Evolutionary conservation across 2,113 vertebrate species (phyloP).

Genomic region (Oplegnathus fasciatus): DNA sequence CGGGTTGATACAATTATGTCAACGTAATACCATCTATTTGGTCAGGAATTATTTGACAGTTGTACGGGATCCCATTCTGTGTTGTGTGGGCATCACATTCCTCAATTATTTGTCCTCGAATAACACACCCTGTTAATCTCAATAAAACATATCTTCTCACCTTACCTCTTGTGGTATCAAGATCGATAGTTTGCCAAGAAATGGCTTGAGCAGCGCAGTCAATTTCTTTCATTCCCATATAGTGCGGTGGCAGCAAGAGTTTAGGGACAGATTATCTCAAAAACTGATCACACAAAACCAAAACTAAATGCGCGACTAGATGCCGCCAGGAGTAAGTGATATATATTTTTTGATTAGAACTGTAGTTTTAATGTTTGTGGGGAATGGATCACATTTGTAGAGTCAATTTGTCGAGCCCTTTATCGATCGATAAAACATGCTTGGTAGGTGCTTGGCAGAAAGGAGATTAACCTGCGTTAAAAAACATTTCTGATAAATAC

Average conservation of each 20-base stretch:
- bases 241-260: not conserved
- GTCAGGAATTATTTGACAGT: conserved; percentile 6
- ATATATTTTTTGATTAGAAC: not conserved
- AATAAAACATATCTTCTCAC: not conserved
- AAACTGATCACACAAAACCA: not conserved
- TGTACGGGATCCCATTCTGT: not conserved
- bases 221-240: not conserved
- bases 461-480: not conserved
- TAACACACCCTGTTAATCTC: not conserved
- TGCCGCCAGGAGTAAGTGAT: not conserved
- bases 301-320: not conserved
- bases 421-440: not conserved
- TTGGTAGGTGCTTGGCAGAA: conserved; percentile 1
- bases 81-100: not conserved
- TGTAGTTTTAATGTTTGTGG: not conserved
- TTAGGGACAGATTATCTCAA: not conserved
- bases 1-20: conserved; percentile 9
- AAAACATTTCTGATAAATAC: not conserved
- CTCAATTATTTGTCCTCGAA: not conserved
- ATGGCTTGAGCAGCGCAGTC: not conserved
- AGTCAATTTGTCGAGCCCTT: conserved; percentile 4
- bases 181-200: not conserved
- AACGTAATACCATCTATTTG: not conserved
- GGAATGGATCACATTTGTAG: not conserved
- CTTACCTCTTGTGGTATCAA: not conserved